These are phyloP conservation scores for Latrodectus geometricus DNA, from an alignment of 1,140 invertebrate genomes.

Conservation along the genomic window DNA sequence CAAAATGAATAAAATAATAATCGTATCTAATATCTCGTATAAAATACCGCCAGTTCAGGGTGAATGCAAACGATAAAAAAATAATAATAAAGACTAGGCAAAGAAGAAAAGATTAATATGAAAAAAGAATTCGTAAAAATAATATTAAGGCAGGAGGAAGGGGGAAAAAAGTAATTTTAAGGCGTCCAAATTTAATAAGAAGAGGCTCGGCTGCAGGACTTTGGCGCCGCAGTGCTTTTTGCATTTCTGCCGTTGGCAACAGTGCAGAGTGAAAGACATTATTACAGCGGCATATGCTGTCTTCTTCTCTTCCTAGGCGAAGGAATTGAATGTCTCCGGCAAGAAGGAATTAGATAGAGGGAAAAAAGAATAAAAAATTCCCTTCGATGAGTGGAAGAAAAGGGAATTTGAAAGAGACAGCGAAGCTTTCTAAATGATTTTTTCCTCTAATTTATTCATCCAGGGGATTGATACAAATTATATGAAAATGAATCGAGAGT, in stretches of 20 bases:
- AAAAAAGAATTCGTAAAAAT: constrained; percentile 54
- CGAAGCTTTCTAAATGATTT: background rate
- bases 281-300: constrained; percentile 59
- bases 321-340: constrained; percentile 5
- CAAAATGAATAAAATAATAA: constrained; percentile 60
- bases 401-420: background rate
- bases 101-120: constrained; percentile 56
- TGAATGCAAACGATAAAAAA: constrained; percentile 1
- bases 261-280: constrained; percentile 36
- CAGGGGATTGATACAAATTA: constrained; percentile 26
- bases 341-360: background rate
- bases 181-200: constrained; percentile 60
- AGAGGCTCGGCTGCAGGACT: constrained; percentile 32
- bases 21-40: constrained; percentile 58
- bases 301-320: constrained; percentile 20
- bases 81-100: constrained; percentile 7
- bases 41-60: constrained; percentile 46
- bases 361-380: background rate
- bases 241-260: constrained; percentile 17
- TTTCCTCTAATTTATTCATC: constrained; percentile 1
- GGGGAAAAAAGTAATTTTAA: constrained; percentile 56
- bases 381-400: background rate
- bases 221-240: constrained; percentile 52
- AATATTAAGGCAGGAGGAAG: constrained; percentile 40
- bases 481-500: constrained; percentile 7